Evolutionary conservation across 2,797 vertebrate genomes (phyloP).

Genomic region (Darevskia mixta): DNA sequence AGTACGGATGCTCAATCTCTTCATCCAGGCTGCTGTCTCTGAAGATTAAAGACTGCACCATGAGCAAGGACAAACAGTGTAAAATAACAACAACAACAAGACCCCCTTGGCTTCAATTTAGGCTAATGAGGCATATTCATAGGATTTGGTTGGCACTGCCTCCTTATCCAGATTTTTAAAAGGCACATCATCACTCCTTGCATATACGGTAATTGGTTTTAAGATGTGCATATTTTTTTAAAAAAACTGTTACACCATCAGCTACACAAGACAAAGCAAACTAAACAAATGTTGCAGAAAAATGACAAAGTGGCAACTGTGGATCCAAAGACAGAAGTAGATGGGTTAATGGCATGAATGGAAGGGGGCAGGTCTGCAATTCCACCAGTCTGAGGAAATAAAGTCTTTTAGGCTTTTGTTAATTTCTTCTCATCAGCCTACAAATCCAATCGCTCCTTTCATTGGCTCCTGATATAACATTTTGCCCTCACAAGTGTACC

Average conservation of each 20-base stretch:
- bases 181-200: too few species aligned
- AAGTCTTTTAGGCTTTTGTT: not conserved
- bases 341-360: not conserved
- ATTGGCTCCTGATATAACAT: not conserved
- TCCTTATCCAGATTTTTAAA: not conserved
- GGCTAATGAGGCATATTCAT: not conserved
- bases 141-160: not conserved
- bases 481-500: not conserved
- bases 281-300: not conserved
- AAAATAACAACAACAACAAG: not conserved
- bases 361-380: not conserved
- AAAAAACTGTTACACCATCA: too few species aligned
- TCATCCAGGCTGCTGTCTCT: conserved; percentile 84
- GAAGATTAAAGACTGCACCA: conserved; percentile 20
- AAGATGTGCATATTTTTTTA: too few species aligned
- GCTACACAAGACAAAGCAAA: not conserved
- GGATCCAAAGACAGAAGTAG: not conserved
- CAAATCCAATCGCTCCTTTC: conserved; percentile 39
- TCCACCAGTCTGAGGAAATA: not conserved
- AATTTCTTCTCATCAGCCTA: conserved; percentile 6
- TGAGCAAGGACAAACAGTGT: conserved; percentile 9
- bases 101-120: not conserved
- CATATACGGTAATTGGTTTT: not conserved
- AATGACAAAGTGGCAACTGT: not conserved
- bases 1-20: conserved; percentile 86